Evolutionary conservation across 2,888 invertebrate genomes (phyloP), one percentile per base, ranked within the genome.

Genomic region (Drosophila formosana): DNA sequence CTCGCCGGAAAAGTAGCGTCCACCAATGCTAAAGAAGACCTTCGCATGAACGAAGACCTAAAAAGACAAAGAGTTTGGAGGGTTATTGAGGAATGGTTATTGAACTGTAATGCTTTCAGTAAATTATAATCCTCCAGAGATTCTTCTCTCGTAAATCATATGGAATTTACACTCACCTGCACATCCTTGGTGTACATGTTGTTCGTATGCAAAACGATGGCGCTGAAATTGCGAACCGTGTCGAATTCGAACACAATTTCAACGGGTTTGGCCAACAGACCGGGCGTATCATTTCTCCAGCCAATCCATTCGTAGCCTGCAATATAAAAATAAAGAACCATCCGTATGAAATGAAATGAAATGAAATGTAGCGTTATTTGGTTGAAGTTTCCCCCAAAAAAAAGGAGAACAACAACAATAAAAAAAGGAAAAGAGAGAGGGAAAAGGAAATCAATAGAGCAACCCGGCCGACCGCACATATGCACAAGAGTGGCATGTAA

Each of bases 241-340:
- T 96, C 96, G 92, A 97, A 97, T 91, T 96, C 96, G 92, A 97
- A 97, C 49, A 95, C 93, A 68, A 97, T 94, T 91, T 96, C 96
- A 34, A 97, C 94, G 13, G 95, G 95, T 78, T 94, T 94, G 53
- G 94, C 94, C 57, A 94, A 90, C 92, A 94, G 93, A 45, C 93
- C 94, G 37, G 94, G 93, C 13, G 95, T 94, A 89, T 95, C 95
- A 86, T 95, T 95, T 85, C 95, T 93, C 97, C 97, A 97, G 56
- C 97, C 97, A 53, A 97, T 94, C 97, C 97, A 97, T 91, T 96
- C 96, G 91, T 96, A 96, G 67, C 96, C 96, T 95, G 89, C 63
- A n/a, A 11, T n/a, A n/a, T 4, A n/a, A 5, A 37, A 37, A 37
- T 37, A 37, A 37, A 37, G 11, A 37, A 37, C 37, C 37, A 75